A percentile compares a stretch with the other conserved stretches of the same genome.
These are phyloP conservation scores for Perca schrenkii DNA, from an alignment of 2,113 vertebrate species.

Conservation along the genomic window DNA sequence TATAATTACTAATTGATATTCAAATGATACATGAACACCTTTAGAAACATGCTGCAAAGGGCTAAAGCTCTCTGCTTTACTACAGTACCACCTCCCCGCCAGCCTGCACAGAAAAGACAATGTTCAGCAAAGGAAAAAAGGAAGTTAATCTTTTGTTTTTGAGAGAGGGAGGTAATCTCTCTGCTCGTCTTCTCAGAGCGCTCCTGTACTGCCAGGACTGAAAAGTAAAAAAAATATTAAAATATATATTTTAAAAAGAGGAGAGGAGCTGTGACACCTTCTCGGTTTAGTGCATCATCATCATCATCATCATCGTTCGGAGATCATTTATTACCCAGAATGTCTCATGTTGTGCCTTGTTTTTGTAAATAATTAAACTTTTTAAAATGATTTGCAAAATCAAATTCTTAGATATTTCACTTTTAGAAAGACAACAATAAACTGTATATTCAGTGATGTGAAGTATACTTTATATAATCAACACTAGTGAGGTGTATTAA, in stretches of 20 bases:
- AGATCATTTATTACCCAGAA: slow-evolving; percentile 31
- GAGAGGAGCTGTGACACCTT: neutral
- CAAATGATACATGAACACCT: neutral
- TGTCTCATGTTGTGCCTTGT: slow-evolving; percentile 33
- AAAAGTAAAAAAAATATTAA: neutral
- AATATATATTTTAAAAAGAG: neutral
- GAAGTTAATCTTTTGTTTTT: neutral
- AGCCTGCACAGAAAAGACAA: neutral
- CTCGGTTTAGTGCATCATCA: neutral
- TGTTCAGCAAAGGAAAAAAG: neutral
- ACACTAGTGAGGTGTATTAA: slow-evolving; percentile 59
- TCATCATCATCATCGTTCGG: neutral
- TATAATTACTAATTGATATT: neutral
- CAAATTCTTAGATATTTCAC: slow-evolving; percentile 65
- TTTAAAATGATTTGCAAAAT: slow-evolving; percentile 54
- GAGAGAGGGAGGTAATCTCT: neutral
- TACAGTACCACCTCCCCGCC: slow-evolving; percentile 19
- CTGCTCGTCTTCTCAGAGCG: neutral
- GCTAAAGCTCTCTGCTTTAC: neutral
- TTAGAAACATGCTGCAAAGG: neutral
- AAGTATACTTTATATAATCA: slow-evolving; percentile 53
- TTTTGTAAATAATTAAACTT: slow-evolving; percentile 75
- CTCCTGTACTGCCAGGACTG: neutral
- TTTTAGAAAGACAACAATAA: slow-evolving; percentile 60
- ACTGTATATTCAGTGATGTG: slow-evolving; percentile 68